Evolutionary conservation across 1,140 invertebrate species (phyloP), one percentile per base, ranked within the genome.

Genomic region (Temnothorax nylanderi): DNA sequence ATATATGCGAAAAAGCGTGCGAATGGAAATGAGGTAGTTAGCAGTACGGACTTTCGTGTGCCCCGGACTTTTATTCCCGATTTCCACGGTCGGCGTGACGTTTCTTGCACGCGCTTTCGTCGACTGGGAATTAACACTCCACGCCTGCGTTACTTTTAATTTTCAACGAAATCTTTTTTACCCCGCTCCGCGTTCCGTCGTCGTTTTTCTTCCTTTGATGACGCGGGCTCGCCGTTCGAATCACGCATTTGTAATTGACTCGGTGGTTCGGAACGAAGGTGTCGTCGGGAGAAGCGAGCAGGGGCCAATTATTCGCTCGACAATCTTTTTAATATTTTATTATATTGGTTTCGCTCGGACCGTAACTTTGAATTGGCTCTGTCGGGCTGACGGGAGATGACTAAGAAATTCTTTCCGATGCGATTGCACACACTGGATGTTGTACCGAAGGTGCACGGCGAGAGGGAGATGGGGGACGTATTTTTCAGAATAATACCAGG

Each of bases 311-410:
- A 87, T 60, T 71, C 80, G 87, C 64, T 67, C 49, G 62, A 37
- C n/a, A 37, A 87, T 87, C 54, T 76, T 75, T 85, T 85, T 75
- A 32, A 77, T 84, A 88, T 86, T 89, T 89, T 88, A 89, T 88
- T 89, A 87, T 77, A 47, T 6, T 47, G 49, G n/a, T 85, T 62
- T 72, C 56, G 34, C n/a, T 26, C 62, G 18, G 37, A 47, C 11
- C 32, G 26, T 67, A 85, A 88, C 51, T 85, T 78, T 13, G 56
- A 74, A 67, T 71, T 62, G 64, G 49, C 47, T 44, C 65, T 47
- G 49, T 41, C 58, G 47, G 21, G 4, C 32, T 72, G 18, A 44
- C 26, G 16, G 41, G 13, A 34, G 21, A 49, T 21, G 77, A 77
- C 34, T 74, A 74, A 76, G 56, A 37, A 56, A 56, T 21, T 65